A percentile compares a stretch with the other conserved stretches of the same genome.
Evolutionary conservation across 2,888 invertebrate genomes (phyloP).

Genomic region (Tethea ocularis): DNA sequence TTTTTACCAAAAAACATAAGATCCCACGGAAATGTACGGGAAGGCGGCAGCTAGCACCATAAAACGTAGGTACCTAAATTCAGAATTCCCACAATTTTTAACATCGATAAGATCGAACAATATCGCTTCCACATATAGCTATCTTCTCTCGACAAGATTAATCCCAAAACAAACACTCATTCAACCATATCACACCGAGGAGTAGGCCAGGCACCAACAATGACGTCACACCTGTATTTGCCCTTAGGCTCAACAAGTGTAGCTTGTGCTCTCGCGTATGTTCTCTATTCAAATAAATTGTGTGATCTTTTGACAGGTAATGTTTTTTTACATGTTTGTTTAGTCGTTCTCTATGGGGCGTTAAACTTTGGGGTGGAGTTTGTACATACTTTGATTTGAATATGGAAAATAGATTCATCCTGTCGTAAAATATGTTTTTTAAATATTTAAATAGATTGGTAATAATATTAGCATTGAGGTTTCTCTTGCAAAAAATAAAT

Average conservation of each 20-base stretch:
- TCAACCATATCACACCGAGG: conserved; percentile 16
- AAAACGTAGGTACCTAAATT: too few relatives aligned
- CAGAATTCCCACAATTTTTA: not conserved
- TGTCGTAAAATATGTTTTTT: too few relatives aligned
- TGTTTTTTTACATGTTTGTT: conserved; percentile 15
- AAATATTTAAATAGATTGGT: too few relatives aligned
- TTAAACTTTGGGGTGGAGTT: conserved; percentile 3
- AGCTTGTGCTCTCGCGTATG: conserved; percentile 34
- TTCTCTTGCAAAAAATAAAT: too few relatives aligned
- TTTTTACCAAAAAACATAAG: too few relatives aligned
- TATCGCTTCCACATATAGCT: not conserved
- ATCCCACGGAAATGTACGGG: too few relatives aligned
- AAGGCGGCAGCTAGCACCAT: too few relatives aligned
- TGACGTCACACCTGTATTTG: conserved; percentile 68
- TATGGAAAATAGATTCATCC: not conserved
- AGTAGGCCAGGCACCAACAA: conserved; percentile 18
- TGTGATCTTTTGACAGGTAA: conserved; percentile 44
- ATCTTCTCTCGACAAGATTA: not conserved
- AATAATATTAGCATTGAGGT: too few relatives aligned
- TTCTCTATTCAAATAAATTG: conserved; percentile 24
- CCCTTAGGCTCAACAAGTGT: conserved; percentile 58
- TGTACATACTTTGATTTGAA: not conserved
- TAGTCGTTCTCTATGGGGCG: not conserved
- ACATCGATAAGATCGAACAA: not conserved
- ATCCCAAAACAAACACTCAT: conserved; percentile 7